phyloP scores from a whole-genome alignment of 2,113 vertebrate genomes.

The Uropsilus gracilis region DNA sequence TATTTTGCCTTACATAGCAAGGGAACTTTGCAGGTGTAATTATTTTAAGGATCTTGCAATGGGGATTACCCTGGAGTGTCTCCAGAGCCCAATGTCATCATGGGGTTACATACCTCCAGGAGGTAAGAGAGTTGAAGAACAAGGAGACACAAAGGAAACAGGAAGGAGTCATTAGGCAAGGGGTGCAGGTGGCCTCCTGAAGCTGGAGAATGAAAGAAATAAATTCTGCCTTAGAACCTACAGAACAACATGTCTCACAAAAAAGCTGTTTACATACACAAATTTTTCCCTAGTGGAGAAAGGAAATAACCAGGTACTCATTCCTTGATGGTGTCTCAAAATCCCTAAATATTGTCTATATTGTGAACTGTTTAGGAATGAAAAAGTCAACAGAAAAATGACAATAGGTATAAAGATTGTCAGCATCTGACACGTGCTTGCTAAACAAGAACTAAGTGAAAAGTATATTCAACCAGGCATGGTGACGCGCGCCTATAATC shows the following conservation, averaged over 20 bases:
- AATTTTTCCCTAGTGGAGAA: not conserved
- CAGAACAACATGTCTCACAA: not conserved
- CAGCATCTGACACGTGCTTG: not conserved
- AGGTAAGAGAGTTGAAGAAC: not conserved
- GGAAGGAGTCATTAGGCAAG: too few relatives aligned
- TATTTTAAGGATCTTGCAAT: not conserved
- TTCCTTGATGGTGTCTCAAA: not conserved
- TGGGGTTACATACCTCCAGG: too few relatives aligned
- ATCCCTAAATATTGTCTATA: not conserved
- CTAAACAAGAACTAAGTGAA: not conserved
- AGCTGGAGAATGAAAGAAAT: not conserved
- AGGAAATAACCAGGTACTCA: not conserved
- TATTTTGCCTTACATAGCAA: not conserved
- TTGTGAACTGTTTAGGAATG: not conserved
- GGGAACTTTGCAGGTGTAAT: not conserved
- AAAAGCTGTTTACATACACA: not conserved
- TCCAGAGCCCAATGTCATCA: too few relatives aligned
- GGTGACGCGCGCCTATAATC: too few relatives aligned
- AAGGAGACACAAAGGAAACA: not conserved
- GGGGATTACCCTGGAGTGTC: not conserved
- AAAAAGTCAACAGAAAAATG: not conserved
- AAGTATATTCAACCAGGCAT: too few relatives aligned
- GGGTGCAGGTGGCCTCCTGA: not conserved
- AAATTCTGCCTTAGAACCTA: not conserved
- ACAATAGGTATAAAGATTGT: not conserved